These are phyloP conservation scores for Stichodactyla helianthus DNA, from an alignment of 64 coral and sea anemone species.

Conservation along the genomic window DNA sequence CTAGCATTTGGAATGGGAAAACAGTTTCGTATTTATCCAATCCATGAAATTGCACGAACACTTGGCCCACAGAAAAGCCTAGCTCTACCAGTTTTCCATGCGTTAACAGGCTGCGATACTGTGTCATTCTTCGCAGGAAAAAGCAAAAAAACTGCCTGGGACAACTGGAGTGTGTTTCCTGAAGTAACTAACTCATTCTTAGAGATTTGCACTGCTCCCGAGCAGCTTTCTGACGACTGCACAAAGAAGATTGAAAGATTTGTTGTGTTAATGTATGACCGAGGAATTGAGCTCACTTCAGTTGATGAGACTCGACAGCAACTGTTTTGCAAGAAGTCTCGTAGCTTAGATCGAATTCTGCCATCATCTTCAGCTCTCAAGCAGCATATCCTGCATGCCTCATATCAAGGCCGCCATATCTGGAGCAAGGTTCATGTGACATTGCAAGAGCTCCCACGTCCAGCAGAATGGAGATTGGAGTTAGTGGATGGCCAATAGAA, in stretches of 20 bases:
- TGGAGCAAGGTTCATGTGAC: not conserved
- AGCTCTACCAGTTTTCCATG: conserved; percentile 37
- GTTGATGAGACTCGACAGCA: too few relatives aligned
- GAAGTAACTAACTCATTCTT: conserved; percentile 24
- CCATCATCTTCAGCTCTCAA: conserved; percentile 29
- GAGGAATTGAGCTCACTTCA: too few relatives aligned
- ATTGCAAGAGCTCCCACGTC: too few relatives aligned
- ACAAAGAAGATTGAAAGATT: not conserved
- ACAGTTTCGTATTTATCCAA: not conserved
- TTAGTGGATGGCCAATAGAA: too few relatives aligned
- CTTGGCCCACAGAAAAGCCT: not conserved
- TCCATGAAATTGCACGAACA: not conserved
- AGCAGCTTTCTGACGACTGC: not conserved
- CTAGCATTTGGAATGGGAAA: conserved; percentile 47
- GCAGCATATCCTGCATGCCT: not conserved
- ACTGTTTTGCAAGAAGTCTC: too few relatives aligned
- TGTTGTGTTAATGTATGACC: too few relatives aligned
- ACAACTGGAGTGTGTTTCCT: not conserved
- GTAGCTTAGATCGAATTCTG: too few relatives aligned
- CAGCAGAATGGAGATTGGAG: too few relatives aligned
- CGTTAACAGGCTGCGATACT: conserved; percentile 55
- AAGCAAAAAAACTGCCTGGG: conserved; percentile 51
- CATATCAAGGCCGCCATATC: conserved; percentile 12
- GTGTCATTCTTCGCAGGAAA: conserved; percentile 9
- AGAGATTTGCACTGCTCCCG: not conserved